phyloP scores from a whole-genome alignment of 2,888 invertebrate genomes.

The Agrochola circellaris region DNA sequence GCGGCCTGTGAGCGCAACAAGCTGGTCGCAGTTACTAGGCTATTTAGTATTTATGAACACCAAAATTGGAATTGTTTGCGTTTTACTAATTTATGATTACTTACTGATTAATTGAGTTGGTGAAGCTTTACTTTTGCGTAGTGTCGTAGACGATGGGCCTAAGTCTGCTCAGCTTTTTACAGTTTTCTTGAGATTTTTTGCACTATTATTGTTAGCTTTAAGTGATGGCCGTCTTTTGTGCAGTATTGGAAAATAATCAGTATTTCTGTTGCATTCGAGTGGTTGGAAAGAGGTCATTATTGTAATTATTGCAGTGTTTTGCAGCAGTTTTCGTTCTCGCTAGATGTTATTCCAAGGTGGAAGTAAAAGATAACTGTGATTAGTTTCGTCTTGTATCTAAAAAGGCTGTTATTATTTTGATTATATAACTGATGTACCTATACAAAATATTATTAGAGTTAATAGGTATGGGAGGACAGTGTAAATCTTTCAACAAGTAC shows the following conservation, averaged over 20 bases:
- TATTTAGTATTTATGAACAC: too few relatives aligned
- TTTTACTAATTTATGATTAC: too few relatives aligned
- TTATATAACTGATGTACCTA: too few relatives aligned
- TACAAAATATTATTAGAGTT: too few relatives aligned
- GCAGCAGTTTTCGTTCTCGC: background rate
- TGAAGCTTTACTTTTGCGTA: background rate
- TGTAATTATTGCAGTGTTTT: constrained; percentile 24
- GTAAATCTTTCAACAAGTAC: too few relatives aligned
- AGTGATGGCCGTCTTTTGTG: constrained; percentile 39
- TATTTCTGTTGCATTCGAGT: constrained; percentile 22
- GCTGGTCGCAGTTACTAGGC: too few relatives aligned
- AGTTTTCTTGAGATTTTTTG: constrained; percentile 30
- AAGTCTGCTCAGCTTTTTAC: constrained; percentile 23
- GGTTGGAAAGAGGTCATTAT: constrained; percentile 9
- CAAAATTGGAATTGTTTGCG: too few relatives aligned
- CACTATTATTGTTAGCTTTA: constrained; percentile 40
- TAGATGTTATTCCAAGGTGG: background rate
- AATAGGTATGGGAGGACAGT: too few relatives aligned
- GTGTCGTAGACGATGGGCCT: background rate
- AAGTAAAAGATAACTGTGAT: background rate
- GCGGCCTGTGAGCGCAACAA: too few relatives aligned
- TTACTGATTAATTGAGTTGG: background rate
- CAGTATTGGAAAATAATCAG: constrained; percentile 37
- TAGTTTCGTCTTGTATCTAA: background rate
- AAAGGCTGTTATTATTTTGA: background rate